Evolutionary conservation across 2,113 vertebrate genomes (phyloP), one percentile per base, ranked within the genome.

Genomic region (Saimiri boliviensis): DNA sequence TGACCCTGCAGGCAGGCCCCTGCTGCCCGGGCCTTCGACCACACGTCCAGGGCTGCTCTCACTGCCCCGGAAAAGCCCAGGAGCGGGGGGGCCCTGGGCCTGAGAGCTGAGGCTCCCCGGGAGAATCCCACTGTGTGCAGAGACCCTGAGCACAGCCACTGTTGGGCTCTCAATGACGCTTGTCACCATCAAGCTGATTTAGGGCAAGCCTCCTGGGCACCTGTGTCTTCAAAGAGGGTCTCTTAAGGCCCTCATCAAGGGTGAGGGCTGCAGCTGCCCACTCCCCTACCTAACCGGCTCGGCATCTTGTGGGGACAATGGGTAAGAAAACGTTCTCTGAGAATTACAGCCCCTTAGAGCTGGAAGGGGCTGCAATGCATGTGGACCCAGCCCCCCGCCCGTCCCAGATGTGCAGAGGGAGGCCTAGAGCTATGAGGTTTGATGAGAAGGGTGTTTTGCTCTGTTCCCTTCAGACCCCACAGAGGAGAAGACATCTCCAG

Each of bases 361-460:
- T 12, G 70, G 74, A 80, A 37, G 86, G 70, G 32, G 9, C n/a
- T 21, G 8, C 12, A 3, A 8, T 0, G 56, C 5, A 3, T 32
- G 4, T 2, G 11, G 54, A 6, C 21, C 12, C 16, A 8, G 52
- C 21, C 10, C 40, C 74, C 37, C 35, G 68, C 16, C 0, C 68
- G 25, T 60, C 84, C 79, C 68, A 42, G 47, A 30, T 6, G 37
- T 54, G n/a, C 19, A 25, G 10, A 3, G 0, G 1, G 35, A 20
- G 63, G 37, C n/a, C 60, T 49, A 3, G 2, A 13, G 63, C 45
- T 5, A 2, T 0, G 21, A 74, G 35, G 49, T 9, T 12, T 17
- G 45, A 9, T 9, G 3, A 2, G 2, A 10, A 3, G n/a, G 60
- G 40, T n/a, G 6, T 13, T 77, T 81, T 32, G 10, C 2, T 6